Conservation (phyloP, 2,113 vertebrate genomes). For the Vireo altiloquus region DNA sequence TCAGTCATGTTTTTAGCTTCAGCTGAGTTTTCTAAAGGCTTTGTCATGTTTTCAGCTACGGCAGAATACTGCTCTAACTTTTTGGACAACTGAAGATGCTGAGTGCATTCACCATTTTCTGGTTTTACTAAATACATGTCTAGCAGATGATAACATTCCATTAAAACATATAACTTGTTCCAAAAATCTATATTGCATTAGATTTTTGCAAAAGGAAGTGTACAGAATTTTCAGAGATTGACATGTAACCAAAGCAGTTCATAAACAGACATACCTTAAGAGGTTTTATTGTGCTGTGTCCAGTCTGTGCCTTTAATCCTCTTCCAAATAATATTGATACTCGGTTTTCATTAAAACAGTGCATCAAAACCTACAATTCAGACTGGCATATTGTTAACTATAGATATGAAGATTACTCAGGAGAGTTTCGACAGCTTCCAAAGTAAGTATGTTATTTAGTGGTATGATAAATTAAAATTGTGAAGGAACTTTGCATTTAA, state of each 20-base stretch:
- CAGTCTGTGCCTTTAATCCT: background rate
- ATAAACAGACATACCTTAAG: background rate
- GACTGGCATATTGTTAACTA: slow-evolving; percentile 97
- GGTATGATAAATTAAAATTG: background rate
- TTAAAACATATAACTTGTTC: background rate
- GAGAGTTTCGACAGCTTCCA: slow-evolving; percentile 94
- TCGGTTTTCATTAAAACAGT: slow-evolving; percentile 77
- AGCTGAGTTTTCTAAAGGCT: background rate
- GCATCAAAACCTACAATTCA: slow-evolving; percentile 96
- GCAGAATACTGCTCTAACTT: background rate
- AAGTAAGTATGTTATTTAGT: slow-evolving; percentile 76
- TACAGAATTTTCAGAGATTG: background rate
- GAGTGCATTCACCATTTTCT: background rate
- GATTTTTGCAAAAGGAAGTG: background rate
- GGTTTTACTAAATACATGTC: background rate
- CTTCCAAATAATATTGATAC: background rate
- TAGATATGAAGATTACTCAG: slow-evolving; percentile 96
- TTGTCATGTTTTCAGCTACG: background rate
- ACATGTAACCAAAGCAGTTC: background rate
- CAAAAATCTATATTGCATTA: background rate
- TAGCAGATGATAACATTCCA: background rate
- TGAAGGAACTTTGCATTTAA: background rate
- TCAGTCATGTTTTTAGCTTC: background rate
- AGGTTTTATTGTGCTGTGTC: background rate
- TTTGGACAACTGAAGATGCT: background rate